Conservation (phyloP, 2,113 vertebrate genomes). For the Plotosus lineatus region DNA sequence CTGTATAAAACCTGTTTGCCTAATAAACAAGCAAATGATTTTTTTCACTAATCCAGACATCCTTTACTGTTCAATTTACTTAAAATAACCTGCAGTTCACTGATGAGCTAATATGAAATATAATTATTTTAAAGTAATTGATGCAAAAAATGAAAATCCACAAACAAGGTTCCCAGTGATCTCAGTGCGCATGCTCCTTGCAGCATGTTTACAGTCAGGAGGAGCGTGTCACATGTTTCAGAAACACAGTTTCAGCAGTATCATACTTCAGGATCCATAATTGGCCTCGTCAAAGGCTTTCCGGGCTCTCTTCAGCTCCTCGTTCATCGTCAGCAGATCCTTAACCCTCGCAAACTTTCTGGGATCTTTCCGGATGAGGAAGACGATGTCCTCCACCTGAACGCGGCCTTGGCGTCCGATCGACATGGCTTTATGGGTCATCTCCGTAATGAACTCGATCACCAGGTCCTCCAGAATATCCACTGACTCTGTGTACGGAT, state of each 20-base stretch:
- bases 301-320: conserved; percentile 93
- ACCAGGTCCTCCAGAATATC: conserved; percentile 97
- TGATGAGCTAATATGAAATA: background rate
- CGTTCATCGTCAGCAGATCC: conserved; percentile 97
- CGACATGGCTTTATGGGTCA: conserved; percentile 99
- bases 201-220: background rate
- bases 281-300: conserved; percentile 98
- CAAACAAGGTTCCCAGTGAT: background rate
- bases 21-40: background rate
- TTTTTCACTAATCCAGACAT: background rate
- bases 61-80: background rate
- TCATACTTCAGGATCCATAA: conserved; percentile 82
- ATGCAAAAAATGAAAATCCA: background rate
- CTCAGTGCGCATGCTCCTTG: background rate
- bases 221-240: no score
- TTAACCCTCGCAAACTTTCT: conserved; percentile 97
- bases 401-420: conserved; percentile 95
- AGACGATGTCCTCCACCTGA: conserved; percentile 98
- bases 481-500: conserved; percentile 96
- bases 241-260: background rate
- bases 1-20: no score
- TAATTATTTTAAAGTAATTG: background rate
- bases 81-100: background rate
- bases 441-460: conserved; percentile 98
- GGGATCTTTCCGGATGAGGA: conserved; percentile 94